These are phyloP conservation scores for Danio albolineatus DNA, from an alignment of 2,797 vertebrate genomes.

Conservation along the genomic window DNA sequence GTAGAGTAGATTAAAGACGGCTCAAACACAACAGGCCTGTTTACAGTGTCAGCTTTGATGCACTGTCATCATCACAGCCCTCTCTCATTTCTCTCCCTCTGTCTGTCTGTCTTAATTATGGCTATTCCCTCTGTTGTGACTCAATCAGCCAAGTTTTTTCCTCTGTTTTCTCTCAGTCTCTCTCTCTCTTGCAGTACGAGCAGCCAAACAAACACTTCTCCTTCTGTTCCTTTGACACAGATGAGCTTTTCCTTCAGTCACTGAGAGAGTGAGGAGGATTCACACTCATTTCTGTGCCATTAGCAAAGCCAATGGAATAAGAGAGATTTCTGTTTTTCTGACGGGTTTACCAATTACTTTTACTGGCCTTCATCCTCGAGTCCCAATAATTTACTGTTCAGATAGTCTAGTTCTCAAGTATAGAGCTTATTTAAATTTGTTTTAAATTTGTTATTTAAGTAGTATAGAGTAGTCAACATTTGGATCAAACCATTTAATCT, in stretches of 20 bases:
- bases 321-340: neutral
- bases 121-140: constrained; percentile 58
- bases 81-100: constrained; percentile 40
- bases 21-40: constrained; percentile 29
- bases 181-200: constrained; percentile 54
- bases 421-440: too few species aligned
- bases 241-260: constrained; percentile 34
- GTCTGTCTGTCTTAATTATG: constrained; percentile 54
- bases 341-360: neutral
- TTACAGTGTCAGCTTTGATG: constrained; percentile 28
- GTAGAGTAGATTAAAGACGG: constrained; percentile 6
- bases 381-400: neutral
- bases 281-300: neutral
- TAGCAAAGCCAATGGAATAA: neutral
- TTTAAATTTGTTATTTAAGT: too few species aligned
- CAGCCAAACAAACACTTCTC: constrained; percentile 65
- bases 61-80: constrained; percentile 59
- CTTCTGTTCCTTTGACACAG: constrained; percentile 44
- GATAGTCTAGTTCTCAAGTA: neutral
- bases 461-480: too few species aligned
- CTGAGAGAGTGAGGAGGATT: constrained; percentile 17
- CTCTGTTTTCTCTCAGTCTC: constrained; percentile 44
- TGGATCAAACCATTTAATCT: too few species aligned
- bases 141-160: constrained; percentile 55
- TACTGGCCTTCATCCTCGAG: neutral